These are phyloP conservation scores for Morpho achilles DNA, from an alignment of 2,888 invertebrate species.

Conservation along the genomic window DNA sequence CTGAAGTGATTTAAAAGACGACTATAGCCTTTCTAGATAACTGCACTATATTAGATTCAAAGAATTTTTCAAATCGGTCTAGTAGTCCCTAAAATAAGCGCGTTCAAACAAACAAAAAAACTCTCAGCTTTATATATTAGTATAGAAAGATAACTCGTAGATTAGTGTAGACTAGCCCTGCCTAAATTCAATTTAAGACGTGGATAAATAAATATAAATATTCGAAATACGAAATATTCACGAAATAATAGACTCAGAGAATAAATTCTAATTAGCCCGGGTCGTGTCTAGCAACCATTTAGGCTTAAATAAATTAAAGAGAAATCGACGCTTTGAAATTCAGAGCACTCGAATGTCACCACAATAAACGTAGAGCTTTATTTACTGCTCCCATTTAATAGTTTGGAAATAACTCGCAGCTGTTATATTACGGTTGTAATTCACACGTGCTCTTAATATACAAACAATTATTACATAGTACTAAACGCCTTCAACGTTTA, in stretches of 20 bases:
- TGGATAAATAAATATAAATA: too few relatives aligned
- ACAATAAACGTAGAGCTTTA: slow-evolving; percentile 38
- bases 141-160: too few relatives aligned
- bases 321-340: slow-evolving; percentile 30
- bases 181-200: too few relatives aligned
- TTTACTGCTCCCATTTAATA: slow-evolving; percentile 36
- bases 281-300: slow-evolving; percentile 27
- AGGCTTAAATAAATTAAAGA: slow-evolving; percentile 29
- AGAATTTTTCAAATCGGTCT: too few relatives aligned
- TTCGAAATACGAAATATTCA: too few relatives aligned
- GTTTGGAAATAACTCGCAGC: slow-evolving; percentile 28
- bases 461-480: slow-evolving; percentile 16
- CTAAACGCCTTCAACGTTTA: not conserved
- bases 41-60: too few relatives aligned
- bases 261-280: slow-evolving; percentile 10
- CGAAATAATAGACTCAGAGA: not conserved
- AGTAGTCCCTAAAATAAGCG: too few relatives aligned
- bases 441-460: slow-evolving; percentile 26
- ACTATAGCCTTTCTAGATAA: too few relatives aligned
- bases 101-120: too few relatives aligned
- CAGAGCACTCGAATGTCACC: slow-evolving; percentile 39
- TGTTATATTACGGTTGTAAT: slow-evolving; percentile 9
- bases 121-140: too few relatives aligned
- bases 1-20: too few relatives aligned
- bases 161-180: too few relatives aligned